phyloP scores from a whole-genome alignment of 2,113 vertebrate species.

The Cisticola juncidis region DNA sequence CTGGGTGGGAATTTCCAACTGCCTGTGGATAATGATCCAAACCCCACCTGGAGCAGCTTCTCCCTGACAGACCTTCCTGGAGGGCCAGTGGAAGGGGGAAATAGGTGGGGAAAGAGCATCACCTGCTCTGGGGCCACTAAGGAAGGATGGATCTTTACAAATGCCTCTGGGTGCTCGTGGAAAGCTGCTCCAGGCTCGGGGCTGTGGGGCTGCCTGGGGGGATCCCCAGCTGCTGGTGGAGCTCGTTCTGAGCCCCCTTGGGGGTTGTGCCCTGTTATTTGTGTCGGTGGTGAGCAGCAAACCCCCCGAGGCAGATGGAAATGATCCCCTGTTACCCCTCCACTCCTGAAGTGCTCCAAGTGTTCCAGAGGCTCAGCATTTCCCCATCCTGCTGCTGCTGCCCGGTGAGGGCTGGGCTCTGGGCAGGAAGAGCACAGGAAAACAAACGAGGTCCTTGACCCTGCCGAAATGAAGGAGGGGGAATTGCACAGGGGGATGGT shows the following conservation, averaged over 20 bases:
- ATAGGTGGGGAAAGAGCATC: background rate
- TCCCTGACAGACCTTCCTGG: background rate
- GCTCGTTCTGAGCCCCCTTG: background rate
- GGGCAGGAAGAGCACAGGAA: background rate
- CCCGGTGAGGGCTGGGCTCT: accelerated
- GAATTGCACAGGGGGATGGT: too few species aligned
- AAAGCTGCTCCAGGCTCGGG: background rate
- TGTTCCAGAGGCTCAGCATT: background rate
- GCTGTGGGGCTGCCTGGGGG: background rate
- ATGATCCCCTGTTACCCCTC: accelerated
- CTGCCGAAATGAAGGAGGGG: background rate
- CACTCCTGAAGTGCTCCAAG: background rate
- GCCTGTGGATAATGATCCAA: background rate
- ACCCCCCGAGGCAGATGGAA: too few species aligned
- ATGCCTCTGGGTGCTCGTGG: background rate
- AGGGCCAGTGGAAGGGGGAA: background rate
- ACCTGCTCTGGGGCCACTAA: background rate
- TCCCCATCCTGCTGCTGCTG: background rate
- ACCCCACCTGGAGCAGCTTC: background rate
- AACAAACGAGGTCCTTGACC: background rate
- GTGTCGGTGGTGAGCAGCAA: background rate
- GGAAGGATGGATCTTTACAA: background rate
- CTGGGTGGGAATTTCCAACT: background rate
- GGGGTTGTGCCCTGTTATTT: background rate
- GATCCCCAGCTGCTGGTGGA: background rate